Conservation (phyloP, 2,888 invertebrate genomes). For the Lutraria lutraria region DNA sequence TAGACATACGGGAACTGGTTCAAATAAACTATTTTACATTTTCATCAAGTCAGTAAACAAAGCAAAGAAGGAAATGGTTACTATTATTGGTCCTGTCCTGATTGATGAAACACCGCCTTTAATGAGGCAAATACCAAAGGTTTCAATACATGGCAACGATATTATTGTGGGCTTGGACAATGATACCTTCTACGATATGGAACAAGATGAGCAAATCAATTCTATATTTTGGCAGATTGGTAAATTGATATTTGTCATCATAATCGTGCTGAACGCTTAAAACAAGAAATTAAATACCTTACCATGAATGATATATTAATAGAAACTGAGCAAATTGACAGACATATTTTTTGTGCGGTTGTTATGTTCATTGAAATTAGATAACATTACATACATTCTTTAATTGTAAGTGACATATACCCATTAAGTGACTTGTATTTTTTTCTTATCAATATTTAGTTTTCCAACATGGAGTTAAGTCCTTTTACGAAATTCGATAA, state of each 20-base stretch:
- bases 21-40: constrained; percentile 60
- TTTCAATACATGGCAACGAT: constrained; percentile 31
- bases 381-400: no score
- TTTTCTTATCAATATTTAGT: no score
- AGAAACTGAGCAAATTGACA: no score
- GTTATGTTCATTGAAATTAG: no score
- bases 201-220: constrained; percentile 60
- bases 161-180: constrained; percentile 63
- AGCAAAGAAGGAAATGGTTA: constrained; percentile 59
- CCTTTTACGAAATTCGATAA: no score
- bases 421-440: no score
- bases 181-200: constrained; percentile 61
- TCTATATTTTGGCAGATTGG: constrained; percentile 58
- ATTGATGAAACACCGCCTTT: constrained; percentile 66
- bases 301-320: no score
- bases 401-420: no score
- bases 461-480: no score
- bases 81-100: constrained; percentile 65
- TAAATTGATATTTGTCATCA: constrained; percentile 23
- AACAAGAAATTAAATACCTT: no score
- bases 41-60: constrained; percentile 68
- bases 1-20: constrained; percentile 61
- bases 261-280: no score
- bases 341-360: no score
- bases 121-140: constrained; percentile 34